Evolutionary conservation across 2,113 vertebrate species (phyloP), one percentile per base, ranked within the genome.

Genomic region (Cephalopholis sonnerati): DNA sequence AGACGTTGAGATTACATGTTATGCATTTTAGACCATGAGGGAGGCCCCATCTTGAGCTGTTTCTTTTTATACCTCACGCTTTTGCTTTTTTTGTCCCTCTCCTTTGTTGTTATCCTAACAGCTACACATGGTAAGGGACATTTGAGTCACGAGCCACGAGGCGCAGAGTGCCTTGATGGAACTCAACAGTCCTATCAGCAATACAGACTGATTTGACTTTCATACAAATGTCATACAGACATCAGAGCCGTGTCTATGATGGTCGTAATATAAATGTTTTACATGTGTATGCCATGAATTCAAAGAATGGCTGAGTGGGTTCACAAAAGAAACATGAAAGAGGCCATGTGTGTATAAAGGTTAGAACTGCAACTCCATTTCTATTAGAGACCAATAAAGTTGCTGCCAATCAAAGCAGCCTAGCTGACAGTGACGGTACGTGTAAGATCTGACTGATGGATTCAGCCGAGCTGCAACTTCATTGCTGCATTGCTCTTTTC

Each of bases 361-460:
- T 5, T 59, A 57, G 53, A 3, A 55, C 44, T 39, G 57, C 16
- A 15, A 16, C 16, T 65, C 50, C 18, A 48, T 75, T 32, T 70
- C 58, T 48, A 73, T 32, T 54, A 39, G 18, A 66, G 27, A 41
- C 27, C 48, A 22, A 15, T 71, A 36, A 53, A 44, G 72, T 25
- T 22, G 36, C 80, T 79, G 76, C 46, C 76, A 83, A 57, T 80
- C 66, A 76, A 61, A 76, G 75, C 51, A 12, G 36, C 15, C 41
- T n/a, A 63, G 50, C 62, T 53, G 62, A 73, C 27, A 36, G 41
- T 59, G 81, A 76, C 69, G 10, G 32, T 71, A 25, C 10, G 11
- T 73, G 69, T n/a, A 63, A 29, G 24, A 24, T 77, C 67, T 44
- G 66, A 79, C 18, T 57, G 81, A 63, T 66, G 55, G 48, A 81